Evolutionary conservation across 1,140 invertebrate species (phyloP), one percentile per base, ranked within the genome.

Genomic region (Drosophila erecta): DNA sequence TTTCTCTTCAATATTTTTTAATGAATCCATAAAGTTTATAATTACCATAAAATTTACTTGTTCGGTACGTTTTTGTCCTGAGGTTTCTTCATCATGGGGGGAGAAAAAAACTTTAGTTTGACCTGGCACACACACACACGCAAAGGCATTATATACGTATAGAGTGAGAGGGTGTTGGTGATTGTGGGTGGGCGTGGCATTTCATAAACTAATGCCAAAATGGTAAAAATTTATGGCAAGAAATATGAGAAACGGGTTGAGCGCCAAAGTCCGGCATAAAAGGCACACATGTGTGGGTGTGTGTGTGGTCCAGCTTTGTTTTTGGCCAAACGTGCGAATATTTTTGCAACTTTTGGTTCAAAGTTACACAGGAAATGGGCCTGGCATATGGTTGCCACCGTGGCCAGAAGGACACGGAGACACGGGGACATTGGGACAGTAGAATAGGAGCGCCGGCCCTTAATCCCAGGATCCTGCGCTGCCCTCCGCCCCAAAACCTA

Each of bases 341-440:
- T 87, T 87, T 87, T 87, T 87, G 83, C 84, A 83, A 87, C 83
- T 87, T 87, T 87, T 72, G 79, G 79, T 81, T 75, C 61, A 84
- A 86, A 86, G 81, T 77, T 81, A 84, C 79, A 89, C 83, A 87
- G 83, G 83, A 87, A 83, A 87, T 76, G 79, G 83, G 62, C 62
- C 55, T 64, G 75, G 75, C 81, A 86, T 78, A 81, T 81, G 78
- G 81, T 70, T 46, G 49, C 58, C 72, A 72, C 67, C 51, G 66
- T 30, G 65, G 51, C 40, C 50, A 64, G 60, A 49, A 53, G 30
- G 60, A 55, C 24, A 65, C 11, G 14, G 12, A 53, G 59, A 24
- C 24, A 24, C 24, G 24, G 24, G 4, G 24, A 24, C 24, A 24
- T 24, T 4, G 24, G 24, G 24, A 57, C n/a, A 27, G 22, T 49